A percentile compares a stretch with the other conserved stretches of the same genome.
Evolutionary conservation across 2,797 vertebrate species (phyloP).

Genomic region (Selene dorsalis): DNA sequence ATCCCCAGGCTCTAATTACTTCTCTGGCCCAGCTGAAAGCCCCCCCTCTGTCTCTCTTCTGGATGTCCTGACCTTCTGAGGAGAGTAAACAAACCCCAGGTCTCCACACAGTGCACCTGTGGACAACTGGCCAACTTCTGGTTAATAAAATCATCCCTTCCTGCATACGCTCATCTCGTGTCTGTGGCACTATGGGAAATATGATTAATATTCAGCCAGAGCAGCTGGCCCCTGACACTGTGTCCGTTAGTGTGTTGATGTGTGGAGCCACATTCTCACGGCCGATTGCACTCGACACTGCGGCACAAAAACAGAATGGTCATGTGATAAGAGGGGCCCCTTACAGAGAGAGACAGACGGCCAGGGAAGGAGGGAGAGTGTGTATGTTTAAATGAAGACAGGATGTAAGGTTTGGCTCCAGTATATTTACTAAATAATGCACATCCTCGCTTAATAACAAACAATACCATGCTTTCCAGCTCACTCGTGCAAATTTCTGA

Average conservation of each 20-base stretch:
- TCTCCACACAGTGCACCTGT: slow-evolving; percentile 8
- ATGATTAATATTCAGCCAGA: slow-evolving; percentile 46
- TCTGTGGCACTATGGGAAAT: slow-evolving; percentile 29
- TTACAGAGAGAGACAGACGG: slow-evolving; percentile 32
- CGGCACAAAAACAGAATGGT: slow-evolving; percentile 76
- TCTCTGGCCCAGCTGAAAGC: slow-evolving; percentile 49
- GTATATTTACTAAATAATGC: slow-evolving; percentile 59
- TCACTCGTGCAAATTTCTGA: not conserved
- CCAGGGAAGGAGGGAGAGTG: slow-evolving; percentile 20
- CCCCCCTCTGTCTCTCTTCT: not conserved
- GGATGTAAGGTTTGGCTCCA: slow-evolving; percentile 39
- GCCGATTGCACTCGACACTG: slow-evolving; percentile 64
- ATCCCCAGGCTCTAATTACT: slow-evolving; percentile 72
- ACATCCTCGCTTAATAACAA: slow-evolving; percentile 38
- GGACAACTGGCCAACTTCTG: slow-evolving; percentile 4
- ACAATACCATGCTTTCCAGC: slow-evolving; percentile 5
- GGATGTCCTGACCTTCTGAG: slow-evolving; percentile 42
- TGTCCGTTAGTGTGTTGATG: slow-evolving; percentile 58
- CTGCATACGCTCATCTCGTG: slow-evolving; percentile 3
- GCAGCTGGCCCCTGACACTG: slow-evolving; percentile 41
- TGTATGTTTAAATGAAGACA: slow-evolving; percentile 51
- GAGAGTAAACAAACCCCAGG: slow-evolving; percentile 57
- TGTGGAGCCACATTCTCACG: slow-evolving; percentile 68
- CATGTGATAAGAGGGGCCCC: slow-evolving; percentile 76
- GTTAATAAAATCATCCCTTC: slow-evolving; percentile 4